Percentiles rank a stretch among this genome's conserved stretches.
Evolutionary conservation across 2,888 invertebrate species (phyloP).

Genomic region (Drosophila ezoana): DNA sequence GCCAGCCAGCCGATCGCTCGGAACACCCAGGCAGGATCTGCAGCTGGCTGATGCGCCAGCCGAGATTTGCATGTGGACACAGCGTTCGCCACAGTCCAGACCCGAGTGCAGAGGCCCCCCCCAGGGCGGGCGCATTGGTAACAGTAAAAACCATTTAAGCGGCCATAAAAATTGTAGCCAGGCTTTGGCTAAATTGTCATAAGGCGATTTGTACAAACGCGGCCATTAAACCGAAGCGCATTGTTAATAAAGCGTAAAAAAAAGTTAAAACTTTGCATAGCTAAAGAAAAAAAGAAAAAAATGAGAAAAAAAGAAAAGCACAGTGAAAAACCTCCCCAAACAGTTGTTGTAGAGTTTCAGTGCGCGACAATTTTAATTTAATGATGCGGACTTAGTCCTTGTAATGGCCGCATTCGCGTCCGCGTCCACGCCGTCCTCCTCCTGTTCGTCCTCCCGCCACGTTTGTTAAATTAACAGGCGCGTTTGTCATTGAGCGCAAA

Average conservation of each 20-base stretch:
- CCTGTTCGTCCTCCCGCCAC: constrained; percentile 43
- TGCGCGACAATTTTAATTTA: constrained; percentile 79
- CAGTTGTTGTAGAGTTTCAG: constrained; percentile 36
- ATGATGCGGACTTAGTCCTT: constrained; percentile 81
- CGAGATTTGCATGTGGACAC: constrained; percentile 69
- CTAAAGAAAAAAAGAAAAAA: constrained; percentile 30
- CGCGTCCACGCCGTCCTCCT: background rate
- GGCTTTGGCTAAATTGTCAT: constrained; percentile 72
- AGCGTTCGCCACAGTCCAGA: background rate
- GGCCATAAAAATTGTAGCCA: constrained; percentile 75
- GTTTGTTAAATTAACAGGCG: constrained; percentile 78
- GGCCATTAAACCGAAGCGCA: constrained; percentile 78
- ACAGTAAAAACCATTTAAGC: constrained; percentile 76
- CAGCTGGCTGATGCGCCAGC: constrained; percentile 52
- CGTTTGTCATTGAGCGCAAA: constrained; percentile 68
- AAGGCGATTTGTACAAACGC: constrained; percentile 82
- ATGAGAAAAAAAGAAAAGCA: constrained; percentile 18
- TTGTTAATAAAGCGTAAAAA: constrained; percentile 78
- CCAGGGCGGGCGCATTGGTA: constrained; percentile 22
- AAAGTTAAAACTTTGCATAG: constrained; percentile 62
- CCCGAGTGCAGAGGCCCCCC: constrained; percentile 5
- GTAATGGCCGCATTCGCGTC: constrained; percentile 65
- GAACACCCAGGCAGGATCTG: constrained; percentile 76
- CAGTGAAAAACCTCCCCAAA: constrained; percentile 47
- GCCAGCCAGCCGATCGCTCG: constrained; percentile 51